Evolutionary conservation across 1,140 invertebrate genomes (phyloP).

Genomic region (Akabosia matsudoensis): DNA sequence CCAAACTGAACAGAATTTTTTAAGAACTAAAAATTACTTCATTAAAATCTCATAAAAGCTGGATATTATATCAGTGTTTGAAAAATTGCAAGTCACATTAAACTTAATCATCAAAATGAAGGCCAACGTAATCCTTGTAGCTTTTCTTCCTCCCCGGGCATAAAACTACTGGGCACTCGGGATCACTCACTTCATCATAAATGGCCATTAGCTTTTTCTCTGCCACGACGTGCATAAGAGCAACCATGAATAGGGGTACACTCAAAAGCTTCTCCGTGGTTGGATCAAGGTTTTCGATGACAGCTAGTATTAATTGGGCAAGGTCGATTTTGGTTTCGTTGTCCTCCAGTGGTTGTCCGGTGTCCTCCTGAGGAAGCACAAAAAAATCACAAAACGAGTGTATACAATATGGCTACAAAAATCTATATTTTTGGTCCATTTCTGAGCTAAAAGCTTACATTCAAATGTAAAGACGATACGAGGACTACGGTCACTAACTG

Average conservation of each 20-base stretch:
- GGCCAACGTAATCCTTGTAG: not conserved
- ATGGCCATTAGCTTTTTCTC: constrained; percentile 32
- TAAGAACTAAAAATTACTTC: no score
- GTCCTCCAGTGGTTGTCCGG: constrained; percentile 7
- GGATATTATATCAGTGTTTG: no score
- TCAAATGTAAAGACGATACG: no score
- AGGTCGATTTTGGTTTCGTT: constrained; percentile 15
- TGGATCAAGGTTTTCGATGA: not conserved
- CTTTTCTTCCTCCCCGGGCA: constrained; percentile 25
- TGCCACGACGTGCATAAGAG: constrained; percentile 37
- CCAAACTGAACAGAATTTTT: no score
- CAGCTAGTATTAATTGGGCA: not conserved
- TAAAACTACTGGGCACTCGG: constrained; percentile 26
- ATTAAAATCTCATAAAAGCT: no score
- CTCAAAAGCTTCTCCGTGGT: constrained; percentile 20
- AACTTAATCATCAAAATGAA: no score
- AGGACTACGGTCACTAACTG: no score
- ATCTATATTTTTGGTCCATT: no score
- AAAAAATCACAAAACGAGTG: no score
- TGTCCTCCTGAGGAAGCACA: constrained; percentile 1
- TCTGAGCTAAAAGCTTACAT: no score
- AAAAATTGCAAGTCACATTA: no score
- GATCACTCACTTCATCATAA: not conserved
- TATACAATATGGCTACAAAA: no score
- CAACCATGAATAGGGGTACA: constrained; percentile 33